Percentiles rank a stretch among this genome's conserved stretches.
phyloP scores from a whole-genome alignment of 2,113 vertebrate species.

The human region DNA sequence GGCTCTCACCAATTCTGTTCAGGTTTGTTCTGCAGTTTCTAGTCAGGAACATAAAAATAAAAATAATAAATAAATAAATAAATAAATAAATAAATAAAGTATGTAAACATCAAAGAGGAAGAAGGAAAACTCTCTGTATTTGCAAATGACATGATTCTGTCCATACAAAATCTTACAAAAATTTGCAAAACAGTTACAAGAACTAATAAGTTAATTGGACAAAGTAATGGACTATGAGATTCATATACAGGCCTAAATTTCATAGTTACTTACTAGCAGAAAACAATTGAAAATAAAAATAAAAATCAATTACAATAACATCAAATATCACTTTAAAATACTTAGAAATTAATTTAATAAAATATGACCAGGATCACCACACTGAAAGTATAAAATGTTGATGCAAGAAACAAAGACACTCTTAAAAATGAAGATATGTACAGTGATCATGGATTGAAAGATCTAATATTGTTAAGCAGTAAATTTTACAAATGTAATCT shows the following conservation, averaged over 20 bases:
- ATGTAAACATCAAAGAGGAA: neutral
- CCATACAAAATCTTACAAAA: neutral
- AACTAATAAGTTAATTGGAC: neutral
- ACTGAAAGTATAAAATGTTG: neutral
- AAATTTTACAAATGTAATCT: neutral
- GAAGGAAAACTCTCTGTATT: neutral
- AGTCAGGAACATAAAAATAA: neutral
- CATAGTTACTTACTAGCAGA: neutral
- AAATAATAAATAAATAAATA: neutral
- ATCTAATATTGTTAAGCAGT: neutral
- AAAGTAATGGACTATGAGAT: neutral
- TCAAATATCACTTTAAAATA: neutral
- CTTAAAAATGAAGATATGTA: neutral
- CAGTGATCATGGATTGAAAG: neutral
- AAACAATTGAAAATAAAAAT: neutral
- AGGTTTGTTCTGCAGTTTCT: neutral
- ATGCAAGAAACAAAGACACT: neutral
- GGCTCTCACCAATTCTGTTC: neutral
- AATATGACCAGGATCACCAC: neutral
- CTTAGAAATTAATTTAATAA: neutral
- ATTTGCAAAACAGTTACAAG: neutral
- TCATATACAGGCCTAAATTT: neutral
- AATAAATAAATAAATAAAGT: neutral
- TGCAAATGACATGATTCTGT: neutral
- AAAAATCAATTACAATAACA: neutral